phyloP scores from a whole-genome alignment of 2,113 vertebrate species.

The Oryzias melastigma region DNA sequence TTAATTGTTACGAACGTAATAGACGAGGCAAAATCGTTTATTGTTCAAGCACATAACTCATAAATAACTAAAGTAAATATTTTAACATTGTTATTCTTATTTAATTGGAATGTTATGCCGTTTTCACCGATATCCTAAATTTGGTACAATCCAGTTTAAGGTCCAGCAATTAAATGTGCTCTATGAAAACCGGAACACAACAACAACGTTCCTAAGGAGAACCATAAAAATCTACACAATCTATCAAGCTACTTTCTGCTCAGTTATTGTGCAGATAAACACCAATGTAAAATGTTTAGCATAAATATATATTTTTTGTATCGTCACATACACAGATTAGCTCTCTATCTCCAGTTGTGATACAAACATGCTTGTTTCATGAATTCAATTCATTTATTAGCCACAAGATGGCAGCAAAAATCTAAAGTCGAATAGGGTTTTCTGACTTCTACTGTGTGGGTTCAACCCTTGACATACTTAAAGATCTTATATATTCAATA shows the following conservation, averaged over 20 bases:
- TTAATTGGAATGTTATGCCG: background rate
- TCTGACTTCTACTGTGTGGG: too few species aligned
- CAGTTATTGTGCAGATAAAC: background rate
- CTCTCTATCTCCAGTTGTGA: too few species aligned
- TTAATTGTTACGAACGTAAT: background rate
- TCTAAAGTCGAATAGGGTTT: background rate
- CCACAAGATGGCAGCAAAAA: slow-evolving; percentile 61
- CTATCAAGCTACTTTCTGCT: too few species aligned
- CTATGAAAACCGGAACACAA: slow-evolving; percentile 18
- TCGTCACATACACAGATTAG: too few species aligned
- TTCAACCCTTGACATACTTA: too few species aligned
- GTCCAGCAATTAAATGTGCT: slow-evolving; percentile 39
- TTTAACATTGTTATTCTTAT: background rate
- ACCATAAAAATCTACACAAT: too few species aligned
- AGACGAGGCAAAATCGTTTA: background rate
- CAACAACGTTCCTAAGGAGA: slow-evolving; percentile 26
- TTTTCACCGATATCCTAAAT: background rate
- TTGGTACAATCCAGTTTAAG: slow-evolving; percentile 42
- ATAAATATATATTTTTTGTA: too few species aligned
- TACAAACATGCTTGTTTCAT: background rate
- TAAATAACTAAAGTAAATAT: background rate
- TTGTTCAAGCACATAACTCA: background rate
- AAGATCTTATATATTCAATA: too few species aligned
- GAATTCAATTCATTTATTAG: background rate
- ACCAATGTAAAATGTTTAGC: background rate